phyloP scores from a whole-genome alignment of 2,888 invertebrate species.

The Pristionchus mayeri region DNA sequence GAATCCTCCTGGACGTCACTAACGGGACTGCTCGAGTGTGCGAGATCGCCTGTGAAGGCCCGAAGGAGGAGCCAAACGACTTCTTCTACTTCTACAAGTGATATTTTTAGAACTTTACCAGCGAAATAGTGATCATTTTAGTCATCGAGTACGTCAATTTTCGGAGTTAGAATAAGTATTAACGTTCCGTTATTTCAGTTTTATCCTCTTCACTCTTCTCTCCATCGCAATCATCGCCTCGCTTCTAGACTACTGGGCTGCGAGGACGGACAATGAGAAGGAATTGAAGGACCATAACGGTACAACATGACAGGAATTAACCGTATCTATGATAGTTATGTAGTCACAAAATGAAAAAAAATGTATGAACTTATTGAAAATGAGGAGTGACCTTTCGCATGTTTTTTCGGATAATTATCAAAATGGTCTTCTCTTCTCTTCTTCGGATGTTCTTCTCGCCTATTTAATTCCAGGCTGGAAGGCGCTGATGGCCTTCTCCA shows the following conservation, averaged over 20 bases:
- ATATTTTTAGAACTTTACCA: background rate
- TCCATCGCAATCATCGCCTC: background rate
- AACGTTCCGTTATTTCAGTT: background rate
- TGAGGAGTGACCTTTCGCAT: too few relatives aligned
- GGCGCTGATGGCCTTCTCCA: background rate
- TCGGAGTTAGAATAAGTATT: background rate
- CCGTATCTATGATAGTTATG: background rate
- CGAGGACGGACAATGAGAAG: background rate
- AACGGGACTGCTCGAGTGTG: background rate
- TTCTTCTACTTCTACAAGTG: constrained; percentile 34
- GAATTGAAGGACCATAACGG: background rate
- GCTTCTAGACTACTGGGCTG: background rate
- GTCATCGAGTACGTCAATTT: background rate
- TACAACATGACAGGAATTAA: background rate
- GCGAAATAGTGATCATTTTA: background rate
- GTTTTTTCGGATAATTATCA: background rate
- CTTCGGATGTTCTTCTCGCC: too few relatives aligned
- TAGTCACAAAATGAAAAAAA: background rate
- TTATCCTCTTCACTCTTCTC: background rate
- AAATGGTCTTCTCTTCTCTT: background rate
- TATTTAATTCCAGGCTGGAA: constrained; percentile 37
- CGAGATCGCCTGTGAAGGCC: constrained; percentile 1
- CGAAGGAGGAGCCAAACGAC: background rate
- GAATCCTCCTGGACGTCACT: background rate
- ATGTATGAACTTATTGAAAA: too few relatives aligned